Evolutionary conservation across 2,113 vertebrate genomes (phyloP), one percentile per base, ranked within the genome.

Genomic region (Charina bottae): DNA sequence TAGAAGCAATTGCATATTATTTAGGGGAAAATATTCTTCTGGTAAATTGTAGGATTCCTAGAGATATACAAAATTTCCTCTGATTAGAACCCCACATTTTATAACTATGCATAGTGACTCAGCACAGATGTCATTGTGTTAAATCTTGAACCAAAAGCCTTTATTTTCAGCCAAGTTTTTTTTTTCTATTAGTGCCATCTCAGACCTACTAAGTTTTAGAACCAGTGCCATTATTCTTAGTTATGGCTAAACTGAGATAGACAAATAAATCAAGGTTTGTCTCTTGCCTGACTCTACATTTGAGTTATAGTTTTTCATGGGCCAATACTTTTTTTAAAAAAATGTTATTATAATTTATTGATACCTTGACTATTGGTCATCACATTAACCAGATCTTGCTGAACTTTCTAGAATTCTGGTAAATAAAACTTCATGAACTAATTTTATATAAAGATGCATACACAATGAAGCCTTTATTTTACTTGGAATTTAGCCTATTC

Each of bases 251-350:
- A 62, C 26, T 60, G 56, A 54, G 86, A 92, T 83, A 92, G 58
- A 89, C 91, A 89, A 55, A 92, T 92, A 92, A 92, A 92, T 92
- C 87, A 89, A 64, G 68, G 21, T 88, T 89, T 84, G 56, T 62
- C 87, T 84, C 55, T 92, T 54, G 56, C 46, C 49, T 92, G 87
- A 89, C 87, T 89, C 46, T 59, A 78, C 13, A 7, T 37, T 83
- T 89, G 72, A 92, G 2, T 89, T 92, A 92, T 62, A 55, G 23
- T n/a, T 83, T 92, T 89, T 59, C 42, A 23, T 37, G 13, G 78
- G 58, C 87, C 46, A 89, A 84, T 89, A 54, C 11, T 89, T 56
- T 26, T 91, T 90, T 21, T 24, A 4, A 85, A 54, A 78, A 54
- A 85, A 85, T 87, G 19, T 83, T 83, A 88, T 92, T n/a, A 33